phyloP scores from a whole-genome alignment of 2,113 vertebrate species.

The Grus americana region DNA sequence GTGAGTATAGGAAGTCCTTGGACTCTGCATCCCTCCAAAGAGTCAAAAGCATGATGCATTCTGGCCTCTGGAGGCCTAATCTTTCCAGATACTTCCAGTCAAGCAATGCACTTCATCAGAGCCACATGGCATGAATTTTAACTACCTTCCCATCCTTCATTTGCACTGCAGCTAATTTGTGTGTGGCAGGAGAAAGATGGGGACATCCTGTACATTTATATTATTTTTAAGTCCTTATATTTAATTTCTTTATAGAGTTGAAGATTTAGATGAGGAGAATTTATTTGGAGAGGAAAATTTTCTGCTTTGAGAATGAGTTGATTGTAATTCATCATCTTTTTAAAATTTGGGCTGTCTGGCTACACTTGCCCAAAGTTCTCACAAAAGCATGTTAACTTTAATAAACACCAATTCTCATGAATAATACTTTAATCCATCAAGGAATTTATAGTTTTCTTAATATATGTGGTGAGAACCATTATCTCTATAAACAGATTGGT shows the following conservation, averaged over 20 bases:
- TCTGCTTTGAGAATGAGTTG: background rate
- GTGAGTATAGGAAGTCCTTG: background rate
- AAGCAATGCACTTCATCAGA: background rate
- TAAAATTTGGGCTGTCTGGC: background rate
- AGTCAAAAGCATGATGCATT: background rate
- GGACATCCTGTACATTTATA: background rate
- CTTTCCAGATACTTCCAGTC: background rate
- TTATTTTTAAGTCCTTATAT: background rate
- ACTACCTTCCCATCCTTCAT: background rate
- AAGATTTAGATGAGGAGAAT: background rate
- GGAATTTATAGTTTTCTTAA: background rate
- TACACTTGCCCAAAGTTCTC: background rate
- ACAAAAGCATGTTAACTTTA: background rate
- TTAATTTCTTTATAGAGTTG: background rate
- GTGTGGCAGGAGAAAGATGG: background rate
- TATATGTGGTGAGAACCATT: background rate
- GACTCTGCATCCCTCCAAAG: background rate
- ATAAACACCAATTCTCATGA: rapidly evolving
- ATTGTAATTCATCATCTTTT: background rate
- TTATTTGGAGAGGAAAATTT: background rate
- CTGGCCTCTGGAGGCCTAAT: background rate
- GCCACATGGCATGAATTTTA: background rate
- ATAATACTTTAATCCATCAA: background rate
- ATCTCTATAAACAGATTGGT: background rate
- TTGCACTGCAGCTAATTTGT: background rate